phyloP scores from a whole-genome alignment of 2,113 vertebrate genomes.

The Oceanites oceanicus region DNA sequence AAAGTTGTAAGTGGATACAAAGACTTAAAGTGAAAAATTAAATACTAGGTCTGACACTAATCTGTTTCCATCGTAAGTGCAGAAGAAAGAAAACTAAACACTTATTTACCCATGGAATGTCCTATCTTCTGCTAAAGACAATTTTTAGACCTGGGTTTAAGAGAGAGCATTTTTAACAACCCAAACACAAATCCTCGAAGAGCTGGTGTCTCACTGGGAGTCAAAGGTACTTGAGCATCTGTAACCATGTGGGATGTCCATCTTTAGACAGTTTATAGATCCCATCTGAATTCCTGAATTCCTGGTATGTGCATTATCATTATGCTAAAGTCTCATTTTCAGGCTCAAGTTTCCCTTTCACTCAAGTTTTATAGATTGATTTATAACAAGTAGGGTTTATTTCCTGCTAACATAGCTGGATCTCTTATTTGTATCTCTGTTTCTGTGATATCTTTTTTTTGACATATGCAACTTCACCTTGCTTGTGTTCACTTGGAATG shows the following conservation, averaged over 20 bases:
- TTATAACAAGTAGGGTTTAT: neutral
- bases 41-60: neutral
- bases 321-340: neutral
- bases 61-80: neutral
- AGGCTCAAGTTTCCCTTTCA: neutral
- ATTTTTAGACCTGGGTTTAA: neutral
- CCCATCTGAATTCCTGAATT: neutral
- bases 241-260: neutral
- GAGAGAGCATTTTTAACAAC: neutral
- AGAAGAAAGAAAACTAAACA: neutral
- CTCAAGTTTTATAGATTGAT: neutral
- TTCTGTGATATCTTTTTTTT: neutral
- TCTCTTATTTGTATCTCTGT: neutral
- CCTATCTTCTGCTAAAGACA: neutral
- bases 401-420: neutral
- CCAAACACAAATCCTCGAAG: neutral
- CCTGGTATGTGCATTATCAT: neutral
- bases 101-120: neutral
- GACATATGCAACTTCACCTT: neutral
- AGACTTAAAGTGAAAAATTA: neutral
- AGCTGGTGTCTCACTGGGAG: neutral
- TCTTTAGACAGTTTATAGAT: neutral
- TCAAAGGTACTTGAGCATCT: neutral
- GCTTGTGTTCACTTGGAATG: neutral
- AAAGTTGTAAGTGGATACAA: neutral